Conservation (phyloP, 2,113 vertebrate genomes). For the Passerina amoena region DNA sequence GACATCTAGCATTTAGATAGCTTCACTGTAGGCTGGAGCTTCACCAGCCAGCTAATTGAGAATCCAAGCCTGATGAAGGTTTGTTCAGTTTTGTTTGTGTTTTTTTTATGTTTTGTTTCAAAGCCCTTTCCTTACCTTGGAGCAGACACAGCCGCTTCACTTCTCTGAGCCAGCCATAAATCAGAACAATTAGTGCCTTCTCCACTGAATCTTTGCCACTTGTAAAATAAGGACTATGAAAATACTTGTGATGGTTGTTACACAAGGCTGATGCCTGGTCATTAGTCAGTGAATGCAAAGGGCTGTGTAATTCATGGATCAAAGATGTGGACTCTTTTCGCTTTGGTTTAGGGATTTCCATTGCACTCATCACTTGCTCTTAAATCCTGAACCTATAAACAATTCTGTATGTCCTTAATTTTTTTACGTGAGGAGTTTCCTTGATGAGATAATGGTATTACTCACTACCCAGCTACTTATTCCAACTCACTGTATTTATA, state of each 20-base stretch:
- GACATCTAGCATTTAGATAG: background rate
- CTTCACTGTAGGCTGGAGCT: background rate
- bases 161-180: background rate
- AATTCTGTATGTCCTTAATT: background rate
- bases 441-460: background rate
- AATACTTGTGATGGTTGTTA: background rate
- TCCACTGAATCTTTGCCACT: background rate
- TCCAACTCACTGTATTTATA: background rate
- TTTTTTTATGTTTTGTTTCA: background rate
- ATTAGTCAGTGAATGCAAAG: background rate
- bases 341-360: conserved; percentile 7
- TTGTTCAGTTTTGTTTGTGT: background rate
- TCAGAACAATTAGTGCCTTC: background rate
- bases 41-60: background rate
- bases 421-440: background rate
- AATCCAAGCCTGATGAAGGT: background rate
- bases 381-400: background rate
- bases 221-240: background rate
- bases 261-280: background rate
- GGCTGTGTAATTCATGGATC: background rate
- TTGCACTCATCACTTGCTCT: background rate
- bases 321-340: background rate
- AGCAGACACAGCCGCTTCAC: background rate
- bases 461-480: background rate
- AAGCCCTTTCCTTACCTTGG: background rate